Conservation (phyloP, 2,113 vertebrate species). For the Larimichthys crocea region DNA sequence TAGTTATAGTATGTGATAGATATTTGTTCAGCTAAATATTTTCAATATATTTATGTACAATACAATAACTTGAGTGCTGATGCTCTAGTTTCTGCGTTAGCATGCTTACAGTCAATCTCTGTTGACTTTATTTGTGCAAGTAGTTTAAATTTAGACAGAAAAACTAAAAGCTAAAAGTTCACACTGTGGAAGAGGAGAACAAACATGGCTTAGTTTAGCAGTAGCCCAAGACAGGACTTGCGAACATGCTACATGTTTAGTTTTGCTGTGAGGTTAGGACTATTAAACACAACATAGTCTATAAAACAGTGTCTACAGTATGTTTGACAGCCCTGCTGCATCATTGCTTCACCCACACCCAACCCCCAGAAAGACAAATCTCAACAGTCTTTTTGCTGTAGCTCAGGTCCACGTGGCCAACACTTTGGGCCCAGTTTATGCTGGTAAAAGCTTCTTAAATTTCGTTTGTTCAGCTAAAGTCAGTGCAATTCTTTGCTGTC, state of each 20-base stretch:
- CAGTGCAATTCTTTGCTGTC: constrained; percentile 66
- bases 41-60: constrained; percentile 76
- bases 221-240: constrained; percentile 19
- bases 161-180: constrained; percentile 54
- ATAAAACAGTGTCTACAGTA: constrained; percentile 34
- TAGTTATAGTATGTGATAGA: constrained; percentile 55
- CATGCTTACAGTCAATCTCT: constrained; percentile 50
- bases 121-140: constrained; percentile 29
- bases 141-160: constrained; percentile 31
- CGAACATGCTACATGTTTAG: constrained; percentile 52
- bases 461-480: constrained; percentile 40
- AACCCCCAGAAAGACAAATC: background rate
- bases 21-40: constrained; percentile 68
- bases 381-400: constrained; percentile 9
- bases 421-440: constrained; percentile 34
- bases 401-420: constrained; percentile 27
- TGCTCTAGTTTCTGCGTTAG: constrained; percentile 51
- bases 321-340: constrained; percentile 17
- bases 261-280: constrained; percentile 26
- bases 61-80: constrained; percentile 47
- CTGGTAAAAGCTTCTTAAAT: constrained; percentile 62
- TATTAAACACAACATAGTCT: constrained; percentile 11
- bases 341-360: background rate
- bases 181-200: constrained; percentile 25
- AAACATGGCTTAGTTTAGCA: constrained; percentile 43